Evolutionary conservation across 2,888 invertebrate species (phyloP).

Genomic region (Carabus problematicus): DNA sequence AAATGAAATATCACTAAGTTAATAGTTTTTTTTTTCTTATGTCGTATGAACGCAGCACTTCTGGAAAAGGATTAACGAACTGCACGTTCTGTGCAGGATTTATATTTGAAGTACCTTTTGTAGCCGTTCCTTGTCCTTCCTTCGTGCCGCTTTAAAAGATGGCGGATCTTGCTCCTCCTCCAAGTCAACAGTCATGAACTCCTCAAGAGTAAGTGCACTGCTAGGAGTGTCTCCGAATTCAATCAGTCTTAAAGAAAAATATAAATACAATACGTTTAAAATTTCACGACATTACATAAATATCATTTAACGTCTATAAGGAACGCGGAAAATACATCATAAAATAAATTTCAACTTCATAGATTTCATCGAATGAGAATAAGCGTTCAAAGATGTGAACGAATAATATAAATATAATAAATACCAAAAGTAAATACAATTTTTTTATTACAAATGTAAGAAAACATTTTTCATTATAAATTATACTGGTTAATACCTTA

Average conservation of each 20-base stretch:
- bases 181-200: conserved; percentile 95
- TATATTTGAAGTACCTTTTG: conserved; percentile 67
- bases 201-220: conserved; percentile 91
- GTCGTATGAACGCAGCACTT: not conserved
- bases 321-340: no score
- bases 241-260: conserved; percentile 65
- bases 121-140: conserved; percentile 84
- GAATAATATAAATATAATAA: no score
- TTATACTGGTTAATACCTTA: no score
- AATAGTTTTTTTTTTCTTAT: conserved; percentile 1
- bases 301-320: no score
- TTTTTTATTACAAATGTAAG: no score
- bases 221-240: conserved; percentile 98
- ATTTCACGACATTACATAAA: not conserved
- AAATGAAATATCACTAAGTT: not conserved
- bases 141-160: conserved; percentile 88
- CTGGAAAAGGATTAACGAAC: not conserved
- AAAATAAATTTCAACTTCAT: no score
- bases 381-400: no score
- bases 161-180: conserved; percentile 98
- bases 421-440: no score
- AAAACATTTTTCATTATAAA: no score
- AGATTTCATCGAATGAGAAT: no score
- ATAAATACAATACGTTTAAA: not conserved
- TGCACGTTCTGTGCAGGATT: no score